Conservation (phyloP, 2,888 invertebrate genomes). For the Desoria tigrina region DNA sequence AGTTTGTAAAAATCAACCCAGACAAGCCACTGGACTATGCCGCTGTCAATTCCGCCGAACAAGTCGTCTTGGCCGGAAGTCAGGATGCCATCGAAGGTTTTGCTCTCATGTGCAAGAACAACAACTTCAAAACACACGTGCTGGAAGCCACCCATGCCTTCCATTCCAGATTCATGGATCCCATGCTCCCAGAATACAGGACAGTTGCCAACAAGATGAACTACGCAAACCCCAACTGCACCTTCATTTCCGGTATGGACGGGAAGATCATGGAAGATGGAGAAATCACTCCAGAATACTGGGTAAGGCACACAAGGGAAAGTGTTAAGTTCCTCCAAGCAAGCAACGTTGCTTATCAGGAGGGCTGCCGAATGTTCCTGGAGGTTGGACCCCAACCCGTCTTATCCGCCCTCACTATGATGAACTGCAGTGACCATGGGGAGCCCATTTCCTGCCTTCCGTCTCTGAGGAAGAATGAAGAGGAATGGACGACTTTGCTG, state of each 20-base stretch:
- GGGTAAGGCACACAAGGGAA: conserved; percentile 41
- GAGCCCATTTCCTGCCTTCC: conserved; percentile 26
- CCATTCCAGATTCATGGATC: conserved; percentile 38
- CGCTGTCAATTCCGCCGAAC: conserved; percentile 35
- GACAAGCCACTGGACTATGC: conserved; percentile 34
- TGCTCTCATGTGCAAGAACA: conserved; percentile 17
- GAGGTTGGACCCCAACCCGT: conserved; percentile 46
- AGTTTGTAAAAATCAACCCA: background rate
- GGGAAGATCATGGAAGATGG: conserved; percentile 14
- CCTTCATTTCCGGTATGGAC: conserved; percentile 44
- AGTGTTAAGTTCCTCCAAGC: conserved; percentile 38
- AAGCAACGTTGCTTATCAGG: conserved; percentile 16
- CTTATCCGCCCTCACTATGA: conserved; percentile 37
- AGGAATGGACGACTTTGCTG: conserved; percentile 30
- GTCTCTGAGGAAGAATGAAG: conserved; percentile 33
- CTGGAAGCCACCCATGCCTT: conserved; percentile 33
- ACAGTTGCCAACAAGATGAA: conserved; percentile 4
- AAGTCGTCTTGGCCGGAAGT: conserved; percentile 37
- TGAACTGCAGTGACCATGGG: conserved; percentile 7
- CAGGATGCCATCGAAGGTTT: conserved; percentile 17
- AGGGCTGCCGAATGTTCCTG: conserved; percentile 27
- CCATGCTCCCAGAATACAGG: conserved; percentile 29
- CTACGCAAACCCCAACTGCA: conserved; percentile 14
- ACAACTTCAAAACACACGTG: conserved; percentile 30
- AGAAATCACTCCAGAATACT: conserved; percentile 31